Conservation (phyloP, 2,797 vertebrate species). For the Tolypeutes matacus region DNA sequence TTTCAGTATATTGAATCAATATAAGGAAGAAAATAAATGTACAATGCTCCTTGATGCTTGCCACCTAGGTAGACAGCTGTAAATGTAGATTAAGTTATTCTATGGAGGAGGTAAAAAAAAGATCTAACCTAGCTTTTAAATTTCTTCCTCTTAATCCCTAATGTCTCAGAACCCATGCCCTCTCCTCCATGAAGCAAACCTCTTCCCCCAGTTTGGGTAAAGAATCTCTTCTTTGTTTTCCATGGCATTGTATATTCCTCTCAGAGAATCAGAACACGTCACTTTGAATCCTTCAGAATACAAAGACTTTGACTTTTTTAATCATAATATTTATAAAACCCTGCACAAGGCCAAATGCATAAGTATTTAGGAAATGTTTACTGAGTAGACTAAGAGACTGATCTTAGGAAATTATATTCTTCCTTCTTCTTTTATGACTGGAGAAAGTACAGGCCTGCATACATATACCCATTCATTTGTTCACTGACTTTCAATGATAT, state of each 20-base stretch:
- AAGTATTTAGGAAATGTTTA: constrained; percentile 36
- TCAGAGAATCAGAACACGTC: not conserved
- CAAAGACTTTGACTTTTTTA: not conserved
- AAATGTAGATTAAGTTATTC: not conserved
- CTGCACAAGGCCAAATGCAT: not conserved
- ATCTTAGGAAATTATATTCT: constrained; percentile 9
- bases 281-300: constrained; percentile 15
- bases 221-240: not conserved
- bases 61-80: not conserved
- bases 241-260: not conserved
- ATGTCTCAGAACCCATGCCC: not conserved
- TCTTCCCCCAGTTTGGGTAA: too few species aligned
- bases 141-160: constrained; percentile 8
- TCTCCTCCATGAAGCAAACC: not conserved
- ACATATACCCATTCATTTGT: not conserved
- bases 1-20: not conserved
- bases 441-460: constrained; percentile 4
- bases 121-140: not conserved
- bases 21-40: not conserved
- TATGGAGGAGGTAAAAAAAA: not conserved
- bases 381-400: not conserved
- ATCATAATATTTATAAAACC: constrained; percentile 36
- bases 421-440: constrained; percentile 2
- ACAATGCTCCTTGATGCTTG: not conserved
- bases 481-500: constrained; percentile 2